A percentile compares a stretch with the other conserved stretches of the same genome.
phyloP scores from a whole-genome alignment of 35 echinoderm and acorn worm species.

The Holothuria glaberrima region DNA sequence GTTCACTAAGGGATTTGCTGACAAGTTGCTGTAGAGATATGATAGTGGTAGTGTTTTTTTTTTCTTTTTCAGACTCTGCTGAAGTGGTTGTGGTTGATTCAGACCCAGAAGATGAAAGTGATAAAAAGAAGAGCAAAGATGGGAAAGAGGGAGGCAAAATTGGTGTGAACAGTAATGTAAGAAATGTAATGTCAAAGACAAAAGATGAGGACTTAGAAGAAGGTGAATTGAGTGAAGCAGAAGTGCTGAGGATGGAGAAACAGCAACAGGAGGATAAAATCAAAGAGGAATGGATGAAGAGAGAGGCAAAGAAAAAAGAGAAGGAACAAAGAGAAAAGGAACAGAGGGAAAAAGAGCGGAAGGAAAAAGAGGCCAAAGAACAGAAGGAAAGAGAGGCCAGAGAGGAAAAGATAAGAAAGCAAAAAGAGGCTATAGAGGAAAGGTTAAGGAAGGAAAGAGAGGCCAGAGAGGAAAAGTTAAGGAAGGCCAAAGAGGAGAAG shows the following conservation, averaged over 20 bases:
- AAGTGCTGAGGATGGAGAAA: conserved; percentile 44
- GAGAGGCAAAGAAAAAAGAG: conserved; percentile 29
- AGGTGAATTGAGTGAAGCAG: conserved; percentile 45
- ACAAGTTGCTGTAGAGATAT: no score
- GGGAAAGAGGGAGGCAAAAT: neutral
- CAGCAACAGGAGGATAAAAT: conserved; percentile 51
- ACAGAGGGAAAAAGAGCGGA: neutral
- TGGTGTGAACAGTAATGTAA: neutral
- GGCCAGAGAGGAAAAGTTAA: neutral
- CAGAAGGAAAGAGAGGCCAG: conserved; percentile 1
- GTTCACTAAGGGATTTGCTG: no score
- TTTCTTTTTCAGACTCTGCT: conserved; percentile 3
- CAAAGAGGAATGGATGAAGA: conserved; percentile 22
- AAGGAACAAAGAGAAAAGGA: conserved; percentile 16
- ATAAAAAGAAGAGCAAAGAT: neutral
- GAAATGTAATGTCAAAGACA: neutral
- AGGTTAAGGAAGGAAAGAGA: neutral
- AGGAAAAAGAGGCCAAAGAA: conserved; percentile 13
- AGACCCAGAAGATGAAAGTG: neutral
- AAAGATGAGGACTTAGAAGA: conserved; percentile 4
- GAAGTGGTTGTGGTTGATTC: conserved; percentile 22
- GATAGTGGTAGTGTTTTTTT: neutral
- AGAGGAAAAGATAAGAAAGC: neutral
- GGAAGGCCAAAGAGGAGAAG: neutral
- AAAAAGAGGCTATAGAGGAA: neutral